A percentile compares a stretch with the other conserved stretches of the same genome.
Evolutionary conservation across 2,888 invertebrate genomes (phyloP).

Genomic region (Caenorhabditis macrosperma): DNA sequence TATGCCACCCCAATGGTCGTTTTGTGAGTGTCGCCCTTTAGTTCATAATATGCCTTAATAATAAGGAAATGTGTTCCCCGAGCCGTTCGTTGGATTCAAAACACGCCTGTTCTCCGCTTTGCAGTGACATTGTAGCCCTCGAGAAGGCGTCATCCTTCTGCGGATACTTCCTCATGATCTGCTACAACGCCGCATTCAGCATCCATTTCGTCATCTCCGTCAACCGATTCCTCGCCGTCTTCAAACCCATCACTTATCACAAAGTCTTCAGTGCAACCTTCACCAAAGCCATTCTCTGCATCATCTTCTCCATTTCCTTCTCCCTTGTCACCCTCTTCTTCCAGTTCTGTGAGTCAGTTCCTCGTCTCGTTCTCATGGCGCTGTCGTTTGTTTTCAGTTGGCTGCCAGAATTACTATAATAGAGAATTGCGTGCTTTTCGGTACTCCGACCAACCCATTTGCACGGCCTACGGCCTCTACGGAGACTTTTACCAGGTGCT

Average conservation of each 20-base stretch:
- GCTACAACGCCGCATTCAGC: constrained; percentile 10
- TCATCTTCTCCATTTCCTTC: not conserved
- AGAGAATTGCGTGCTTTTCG: constrained; percentile 10
- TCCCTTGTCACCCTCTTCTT: not conserved
- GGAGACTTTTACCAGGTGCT: constrained; percentile 13
- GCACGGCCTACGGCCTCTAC: constrained; percentile 5
- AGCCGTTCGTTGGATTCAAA: not conserved
- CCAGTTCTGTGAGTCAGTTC: constrained; percentile 1
- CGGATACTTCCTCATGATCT: constrained; percentile 38
- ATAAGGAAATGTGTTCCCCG: too few species aligned
- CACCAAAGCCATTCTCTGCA: not conserved
- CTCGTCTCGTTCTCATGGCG: not conserved
- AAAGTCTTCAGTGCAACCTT: constrained; percentile 1
- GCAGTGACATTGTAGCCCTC: constrained; percentile 10
- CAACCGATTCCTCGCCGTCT: constrained; percentile 39
- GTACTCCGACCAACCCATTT: constrained; percentile 10
- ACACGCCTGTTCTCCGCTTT: not conserved
- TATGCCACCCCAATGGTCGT: constrained; percentile 29
- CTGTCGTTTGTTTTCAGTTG: not conserved
- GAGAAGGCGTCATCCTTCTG: not conserved
- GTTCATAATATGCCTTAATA: not conserved
- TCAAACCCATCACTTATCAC: constrained; percentile 13
- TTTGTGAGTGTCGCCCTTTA: constrained; percentile 1
- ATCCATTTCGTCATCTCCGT: constrained; percentile 28
- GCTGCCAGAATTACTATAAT: constrained; percentile 21